These are phyloP conservation scores for Zaprionus inermis DNA, from an alignment of 1,140 invertebrate species.

Conservation along the genomic window DNA sequence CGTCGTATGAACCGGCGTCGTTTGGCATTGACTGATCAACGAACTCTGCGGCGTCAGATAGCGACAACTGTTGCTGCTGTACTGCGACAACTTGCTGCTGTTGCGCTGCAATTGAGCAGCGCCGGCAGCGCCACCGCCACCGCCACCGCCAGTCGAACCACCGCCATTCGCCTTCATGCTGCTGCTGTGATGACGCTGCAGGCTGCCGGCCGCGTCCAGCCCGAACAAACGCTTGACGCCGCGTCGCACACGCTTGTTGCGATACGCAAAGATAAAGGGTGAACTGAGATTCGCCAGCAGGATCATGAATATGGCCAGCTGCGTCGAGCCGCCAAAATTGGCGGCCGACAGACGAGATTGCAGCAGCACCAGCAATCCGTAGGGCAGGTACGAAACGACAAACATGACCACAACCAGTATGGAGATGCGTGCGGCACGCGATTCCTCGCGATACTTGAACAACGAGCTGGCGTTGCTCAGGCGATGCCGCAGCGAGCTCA, in stretches of 20 bases:
- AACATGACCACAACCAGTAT: conserved; percentile 89
- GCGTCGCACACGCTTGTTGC: conserved; percentile 90
- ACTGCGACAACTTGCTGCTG: conserved; percentile 74
- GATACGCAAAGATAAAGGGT: conserved; percentile 91
- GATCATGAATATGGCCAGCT: conserved; percentile 87
- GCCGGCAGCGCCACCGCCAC: conserved; percentile 1
- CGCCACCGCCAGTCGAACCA: conserved; percentile 1
- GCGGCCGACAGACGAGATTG: conserved; percentile 68
- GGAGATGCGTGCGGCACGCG: conserved; percentile 91
- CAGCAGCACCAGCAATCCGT: conserved; percentile 86
- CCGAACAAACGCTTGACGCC: conserved; percentile 88
- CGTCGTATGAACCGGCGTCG: conserved; percentile 62
- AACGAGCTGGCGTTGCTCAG: conserved; percentile 93
- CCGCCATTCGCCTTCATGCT: conserved; percentile 62
- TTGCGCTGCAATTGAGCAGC: conserved; percentile 68
- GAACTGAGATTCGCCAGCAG: conserved; percentile 89
- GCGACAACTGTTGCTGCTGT: conserved; percentile 74
- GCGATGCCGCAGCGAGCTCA: conserved; percentile 89
- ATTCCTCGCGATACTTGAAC: conserved; percentile 92
- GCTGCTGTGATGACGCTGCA: conserved; percentile 73
- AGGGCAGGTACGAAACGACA: conserved; percentile 89
- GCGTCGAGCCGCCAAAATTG: conserved; percentile 69
- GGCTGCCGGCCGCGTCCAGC: conserved; percentile 78
- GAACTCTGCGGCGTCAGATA: conserved; percentile 77
- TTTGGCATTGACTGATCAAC: conserved; percentile 52